These are phyloP conservation scores for Cephus nigrinus DNA, from an alignment of 2,888 invertebrate genomes.

Conservation along the genomic window DNA sequence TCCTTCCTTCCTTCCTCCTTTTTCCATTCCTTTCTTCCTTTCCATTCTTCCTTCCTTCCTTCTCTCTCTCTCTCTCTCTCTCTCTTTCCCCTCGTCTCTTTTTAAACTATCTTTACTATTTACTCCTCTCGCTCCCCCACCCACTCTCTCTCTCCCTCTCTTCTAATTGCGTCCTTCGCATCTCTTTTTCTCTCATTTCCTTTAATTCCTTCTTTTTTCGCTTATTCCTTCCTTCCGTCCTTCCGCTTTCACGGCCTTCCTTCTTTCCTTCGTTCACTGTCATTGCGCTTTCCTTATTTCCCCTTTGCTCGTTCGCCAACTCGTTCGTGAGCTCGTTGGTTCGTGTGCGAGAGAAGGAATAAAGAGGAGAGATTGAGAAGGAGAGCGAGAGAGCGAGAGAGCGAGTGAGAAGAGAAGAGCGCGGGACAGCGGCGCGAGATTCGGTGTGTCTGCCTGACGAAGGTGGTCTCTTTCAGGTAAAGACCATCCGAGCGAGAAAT, in stretches of 20 bases:
- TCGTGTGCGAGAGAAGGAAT: conserved; percentile 2
- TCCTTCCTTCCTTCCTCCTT: no score
- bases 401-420: conserved; percentile 23
- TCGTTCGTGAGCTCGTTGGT: no score
- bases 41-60: no score
- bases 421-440: conserved; percentile 20
- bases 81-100: no score
- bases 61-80: no score
- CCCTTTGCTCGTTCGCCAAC: no score
- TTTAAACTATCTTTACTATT: no score
- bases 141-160: no score
- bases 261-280: not conserved
- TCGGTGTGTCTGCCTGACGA: conserved; percentile 16
- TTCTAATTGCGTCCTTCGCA: no score
- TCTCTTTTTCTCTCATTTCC: conserved; percentile 7
- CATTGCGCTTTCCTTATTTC: no score
- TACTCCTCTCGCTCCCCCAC: no score
- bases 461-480: conserved; percentile 5
- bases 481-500: conserved; percentile 31
- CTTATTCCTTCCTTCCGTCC: not conserved
- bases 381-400: conserved; percentile 5
- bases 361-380: conserved; percentile 14
- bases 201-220: conserved; percentile 2
- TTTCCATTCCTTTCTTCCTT: no score
- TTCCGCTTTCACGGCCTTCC: not conserved